Evolutionary conservation across 2,888 invertebrate species (phyloP), one percentile per base, ranked within the genome.

Genomic region (Aquatica leii): DNA sequence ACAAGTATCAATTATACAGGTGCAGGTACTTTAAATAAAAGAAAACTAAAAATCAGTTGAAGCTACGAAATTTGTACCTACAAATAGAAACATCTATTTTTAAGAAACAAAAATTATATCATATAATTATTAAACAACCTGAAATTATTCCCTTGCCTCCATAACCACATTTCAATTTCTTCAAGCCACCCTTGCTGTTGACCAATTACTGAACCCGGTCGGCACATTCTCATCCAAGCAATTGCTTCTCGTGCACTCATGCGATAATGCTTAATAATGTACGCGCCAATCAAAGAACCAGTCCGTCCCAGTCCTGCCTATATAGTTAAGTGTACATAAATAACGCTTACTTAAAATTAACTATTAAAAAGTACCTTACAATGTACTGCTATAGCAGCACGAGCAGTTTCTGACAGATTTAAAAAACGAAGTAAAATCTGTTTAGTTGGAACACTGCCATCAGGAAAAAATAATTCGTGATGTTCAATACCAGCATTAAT

Each of bases 261-360:
- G 52, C 87, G 84, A 76, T 89, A 92, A 75, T 92, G 91, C 76
- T 95, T 95, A 82, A 96, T 93, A 69, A 96, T 86, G 80, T 94
- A 95, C 78, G 92, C 91, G 21, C 91, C 95, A 73, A 96, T 95
- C 68, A 96, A 82, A 18, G 94, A 91, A 8, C 95, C 95, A 57
- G 96, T 96, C 77, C 96, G 85, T 61, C 95, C 96, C 73, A 96
- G 86, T 74, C 95, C 95, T 82, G 96, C 95, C 89, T 87, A 76
- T 82, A 84, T 71, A 82, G 6, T 24, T 11, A 43, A 41, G 3
- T n/a, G n/a, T n/a, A n/a, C n/a, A n/a, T n/a, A n/a, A n/a, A n/a
- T n/a, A n/a, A n/a, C n/a, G n/a, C n/a, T n/a, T n/a, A n/a, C n/a
- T 41, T 24, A 24, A 4, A 12, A 21, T 18, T 1, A 12, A 14